Percentiles rank a stretch among this genome's conserved stretches.
Evolutionary conservation across 2,797 vertebrate species (phyloP).

Genomic region (Leontopithecus rosalia): DNA sequence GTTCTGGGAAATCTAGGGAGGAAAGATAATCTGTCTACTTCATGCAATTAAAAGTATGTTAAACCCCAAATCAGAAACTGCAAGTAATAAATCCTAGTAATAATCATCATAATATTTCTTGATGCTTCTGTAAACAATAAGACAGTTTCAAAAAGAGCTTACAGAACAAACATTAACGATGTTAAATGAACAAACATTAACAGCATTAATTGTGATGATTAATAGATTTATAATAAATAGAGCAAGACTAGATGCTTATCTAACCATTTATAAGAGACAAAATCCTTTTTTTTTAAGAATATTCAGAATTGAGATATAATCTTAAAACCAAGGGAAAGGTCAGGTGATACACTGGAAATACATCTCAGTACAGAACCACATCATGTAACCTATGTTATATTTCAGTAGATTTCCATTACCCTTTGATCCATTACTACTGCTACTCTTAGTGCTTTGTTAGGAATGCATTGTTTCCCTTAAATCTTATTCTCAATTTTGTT

Average conservation of each 20-base stretch:
- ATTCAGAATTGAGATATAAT: background rate
- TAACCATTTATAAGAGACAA: background rate
- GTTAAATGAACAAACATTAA: constrained; percentile 7
- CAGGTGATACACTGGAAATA: background rate
- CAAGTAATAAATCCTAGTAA: background rate
- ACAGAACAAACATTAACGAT: background rate
- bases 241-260: background rate
- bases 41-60: background rate
- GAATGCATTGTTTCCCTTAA: background rate
- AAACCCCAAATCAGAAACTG: background rate
- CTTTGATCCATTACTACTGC: background rate
- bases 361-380: background rate
- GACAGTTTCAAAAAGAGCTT: background rate
- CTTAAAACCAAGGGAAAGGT: background rate
- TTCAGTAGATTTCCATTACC: background rate
- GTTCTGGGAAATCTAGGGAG: background rate
- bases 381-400: background rate
- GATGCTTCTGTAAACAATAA: background rate
- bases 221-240: background rate
- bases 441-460: background rate
- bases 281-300: background rate
- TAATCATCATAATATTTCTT: background rate
- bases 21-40: background rate
- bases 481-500: background rate
- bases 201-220: background rate